Evolutionary conservation across 2,797 vertebrate genomes (phyloP).

Genomic region (Xiphophorus birchmanni): DNA sequence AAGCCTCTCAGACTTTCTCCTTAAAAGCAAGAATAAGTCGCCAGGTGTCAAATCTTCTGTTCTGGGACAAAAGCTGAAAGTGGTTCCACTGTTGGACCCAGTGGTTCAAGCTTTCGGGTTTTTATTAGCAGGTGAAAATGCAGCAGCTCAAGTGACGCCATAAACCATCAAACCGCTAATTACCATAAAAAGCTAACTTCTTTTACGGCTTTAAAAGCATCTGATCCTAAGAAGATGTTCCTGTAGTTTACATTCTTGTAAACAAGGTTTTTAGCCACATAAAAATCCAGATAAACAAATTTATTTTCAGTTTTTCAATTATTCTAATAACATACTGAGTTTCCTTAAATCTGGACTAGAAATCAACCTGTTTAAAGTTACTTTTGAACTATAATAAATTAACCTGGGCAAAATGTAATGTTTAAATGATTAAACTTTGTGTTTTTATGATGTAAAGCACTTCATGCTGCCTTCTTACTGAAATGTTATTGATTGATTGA

Average conservation of each 20-base stretch:
- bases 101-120: background rate
- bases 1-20: conserved; percentile 3
- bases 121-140: background rate
- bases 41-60: conserved; percentile 1
- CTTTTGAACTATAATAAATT: too few relatives aligned
- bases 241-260: too few relatives aligned
- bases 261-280: background rate
- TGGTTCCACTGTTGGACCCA: background rate
- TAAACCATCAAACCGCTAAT: background rate
- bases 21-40: conserved; percentile 13
- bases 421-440: too few relatives aligned
- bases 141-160: background rate
- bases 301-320: too few relatives aligned
- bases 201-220: background rate
- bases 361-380: too few relatives aligned
- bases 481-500: too few relatives aligned
- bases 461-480: too few relatives aligned
- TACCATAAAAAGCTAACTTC: background rate
- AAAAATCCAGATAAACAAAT: too few relatives aligned
- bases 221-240: background rate
- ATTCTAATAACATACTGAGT: too few relatives aligned
- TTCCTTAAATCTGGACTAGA: too few relatives aligned
- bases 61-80: conserved; percentile 1
- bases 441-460: too few relatives aligned
- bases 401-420: too few relatives aligned